These are phyloP conservation scores for Acrocyrtus sp. DNA, from an alignment of 2,888 invertebrate species.

Conservation along the genomic window DNA sequence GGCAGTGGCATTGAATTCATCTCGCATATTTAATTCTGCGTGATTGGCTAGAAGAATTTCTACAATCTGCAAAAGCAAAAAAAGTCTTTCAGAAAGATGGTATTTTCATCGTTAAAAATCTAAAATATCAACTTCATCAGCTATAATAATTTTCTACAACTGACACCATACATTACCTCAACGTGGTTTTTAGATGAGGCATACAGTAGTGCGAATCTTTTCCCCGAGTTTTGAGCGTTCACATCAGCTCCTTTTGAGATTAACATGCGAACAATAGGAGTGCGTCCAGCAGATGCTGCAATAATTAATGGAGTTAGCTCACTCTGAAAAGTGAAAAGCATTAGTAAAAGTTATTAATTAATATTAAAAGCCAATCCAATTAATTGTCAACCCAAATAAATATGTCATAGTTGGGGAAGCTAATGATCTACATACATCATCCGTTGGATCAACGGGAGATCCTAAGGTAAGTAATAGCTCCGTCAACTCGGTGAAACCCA, in stretches of 20 bases:
- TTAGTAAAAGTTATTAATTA: not conserved
- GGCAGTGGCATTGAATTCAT: slow-evolving; percentile 78
- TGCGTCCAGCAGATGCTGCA: slow-evolving; percentile 81
- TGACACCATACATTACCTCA: slow-evolving; percentile 72
- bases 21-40: slow-evolving; percentile 77
- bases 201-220: slow-evolving; percentile 85
- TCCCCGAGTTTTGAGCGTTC: slow-evolving; percentile 77
- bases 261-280: slow-evolving; percentile 75
- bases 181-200: slow-evolving; percentile 85
- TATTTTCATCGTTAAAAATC: not conserved
- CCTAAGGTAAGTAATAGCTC: slow-evolving; percentile 72
- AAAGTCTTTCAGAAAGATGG: slow-evolving; percentile 1
- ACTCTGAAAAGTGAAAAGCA: slow-evolving; percentile 66
- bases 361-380: not conserved
- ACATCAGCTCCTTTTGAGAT: slow-evolving; percentile 77
- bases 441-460: slow-evolving; percentile 75
- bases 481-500: slow-evolving; percentile 80
- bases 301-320: slow-evolving; percentile 82
- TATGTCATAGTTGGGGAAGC: not conserved
- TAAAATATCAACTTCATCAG: not conserved
- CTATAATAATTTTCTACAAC: too few species aligned
- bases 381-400: not conserved
- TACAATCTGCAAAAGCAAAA: slow-evolving; percentile 72
- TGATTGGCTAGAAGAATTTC: slow-evolving; percentile 74
- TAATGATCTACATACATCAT: slow-evolving; percentile 77